Conservation (phyloP, 2,888 invertebrate genomes). For the Drosophila koepferae region DNA sequence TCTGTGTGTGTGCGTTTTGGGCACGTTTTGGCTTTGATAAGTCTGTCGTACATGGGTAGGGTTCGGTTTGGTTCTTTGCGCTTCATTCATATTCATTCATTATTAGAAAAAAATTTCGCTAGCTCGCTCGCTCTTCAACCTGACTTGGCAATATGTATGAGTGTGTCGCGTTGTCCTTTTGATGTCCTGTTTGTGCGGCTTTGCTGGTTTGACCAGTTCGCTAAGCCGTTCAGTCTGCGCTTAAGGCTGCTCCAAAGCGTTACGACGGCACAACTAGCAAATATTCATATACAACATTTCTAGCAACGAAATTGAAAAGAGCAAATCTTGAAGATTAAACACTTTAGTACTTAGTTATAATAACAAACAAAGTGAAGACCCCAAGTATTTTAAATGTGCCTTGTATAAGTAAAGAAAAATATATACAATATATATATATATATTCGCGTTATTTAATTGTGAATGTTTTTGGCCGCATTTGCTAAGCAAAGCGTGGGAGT, state of each 20-base stretch:
- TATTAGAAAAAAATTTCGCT: conserved; percentile 77
- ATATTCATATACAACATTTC: conserved; percentile 1
- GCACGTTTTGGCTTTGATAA: conserved; percentile 80
- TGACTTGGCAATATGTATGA: conserved; percentile 17
- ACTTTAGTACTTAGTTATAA: conserved; percentile 3
- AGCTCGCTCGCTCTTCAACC: conserved; percentile 33
- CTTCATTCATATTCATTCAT: conserved; percentile 83
- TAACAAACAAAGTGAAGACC: conserved; percentile 18
- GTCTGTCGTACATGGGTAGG: conserved; percentile 52
- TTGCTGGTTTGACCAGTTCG: conserved; percentile 62
- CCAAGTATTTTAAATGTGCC: conserved; percentile 19
- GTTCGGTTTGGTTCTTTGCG: conserved; percentile 48
- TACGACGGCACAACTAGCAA: conserved; percentile 55
- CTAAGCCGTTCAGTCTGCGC: conserved; percentile 83
- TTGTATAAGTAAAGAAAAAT: neutral
- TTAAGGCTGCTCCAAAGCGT: conserved; percentile 80
- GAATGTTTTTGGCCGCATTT: neutral
- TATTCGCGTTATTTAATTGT: neutral
- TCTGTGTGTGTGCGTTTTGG: conserved; percentile 59
- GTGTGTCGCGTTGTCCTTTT: conserved; percentile 61
- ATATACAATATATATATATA: neutral
- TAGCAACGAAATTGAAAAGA: neutral
- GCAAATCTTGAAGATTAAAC: conserved; percentile 11
- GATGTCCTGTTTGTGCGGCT: conserved; percentile 62
- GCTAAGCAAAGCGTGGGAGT: conserved; percentile 6